Evolutionary conservation across 2,888 invertebrate species (phyloP), one percentile per base, ranked within the genome.

Genomic region (Xestobium rufovillosum): DNA sequence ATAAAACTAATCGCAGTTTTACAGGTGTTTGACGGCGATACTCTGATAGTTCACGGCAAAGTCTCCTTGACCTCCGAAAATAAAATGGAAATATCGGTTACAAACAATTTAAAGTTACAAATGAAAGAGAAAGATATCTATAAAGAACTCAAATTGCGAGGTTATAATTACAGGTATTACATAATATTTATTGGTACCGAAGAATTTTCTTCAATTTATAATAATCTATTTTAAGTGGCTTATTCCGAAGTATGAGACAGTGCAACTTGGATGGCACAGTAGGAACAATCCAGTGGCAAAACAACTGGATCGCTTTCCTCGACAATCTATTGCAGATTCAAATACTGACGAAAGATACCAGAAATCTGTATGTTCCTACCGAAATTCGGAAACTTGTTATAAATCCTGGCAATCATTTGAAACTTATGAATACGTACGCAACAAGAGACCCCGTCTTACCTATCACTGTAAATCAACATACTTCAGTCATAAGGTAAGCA

Each of bases 291-390:
- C 39, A 43, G 36, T 59, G 59, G 59, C 30, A 44, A 1, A 40
- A 48, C 13, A 19, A 79, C 51, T 82, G 80, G 79, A 71, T 78
- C 3, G 70, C 78, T 0, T 80, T 77, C 56, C 66, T 81, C 60
- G 81, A 81, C 51, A 75, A 73, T 11, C 73, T 81, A 70, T 61
- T 81, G 26, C 81, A 81, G 55, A 68, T 76, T 48, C 64, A 71
- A 27, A 66, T 78, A 16, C 42, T 76, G 1, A 58, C 60, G 2
- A 47, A 57, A 11, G 65, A 70, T 8, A 62, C 64, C 1, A 60
- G 70, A 28, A 61, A 66, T 13, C 59, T 78, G 1, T 68, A 67
- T 40, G 66, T 78, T 4, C 78, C 78, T 0, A 76, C 74, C 1
- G 63, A 70, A 14, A 70, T 79, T 33, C 65, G 66, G 25, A 70